Evolutionary conservation across 1,140 invertebrate species (phyloP).

Genomic region (Apis mellifera): DNA sequence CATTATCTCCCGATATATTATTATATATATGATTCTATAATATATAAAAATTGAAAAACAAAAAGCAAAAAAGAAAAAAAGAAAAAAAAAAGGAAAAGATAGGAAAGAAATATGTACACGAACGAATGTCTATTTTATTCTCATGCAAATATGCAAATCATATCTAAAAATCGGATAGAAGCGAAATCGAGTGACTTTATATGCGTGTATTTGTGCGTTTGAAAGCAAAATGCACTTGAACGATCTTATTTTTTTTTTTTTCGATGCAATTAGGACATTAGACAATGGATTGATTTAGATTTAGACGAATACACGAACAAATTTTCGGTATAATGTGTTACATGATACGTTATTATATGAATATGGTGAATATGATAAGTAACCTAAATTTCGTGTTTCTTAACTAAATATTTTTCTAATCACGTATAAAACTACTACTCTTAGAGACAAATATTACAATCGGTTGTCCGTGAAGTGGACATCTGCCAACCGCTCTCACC

Average conservation of each 20-base stretch:
- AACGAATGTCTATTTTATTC: neutral
- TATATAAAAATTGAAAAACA: neutral
- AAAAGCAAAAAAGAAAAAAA: neutral
- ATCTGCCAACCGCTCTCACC: constrained; percentile 83
- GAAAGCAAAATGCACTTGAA: neutral
- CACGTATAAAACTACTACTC: constrained; percentile 55
- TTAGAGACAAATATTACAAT: constrained; percentile 66
- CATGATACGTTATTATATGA: constrained; percentile 18
- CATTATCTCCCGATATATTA: neutral
- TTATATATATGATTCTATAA: neutral
- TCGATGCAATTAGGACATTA: neutral
- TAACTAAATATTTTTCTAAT: constrained; percentile 42
- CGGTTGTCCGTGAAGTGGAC: constrained; percentile 74
- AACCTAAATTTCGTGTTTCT: constrained; percentile 32
- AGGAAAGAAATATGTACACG: neutral
- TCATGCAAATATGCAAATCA: constrained; percentile 29
- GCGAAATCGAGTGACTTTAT: neutral
- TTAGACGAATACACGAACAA: constrained; percentile 21
- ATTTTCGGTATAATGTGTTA: neutral
- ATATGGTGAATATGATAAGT: constrained; percentile 10
- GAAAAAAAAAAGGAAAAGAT: neutral
- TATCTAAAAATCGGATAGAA: constrained; percentile 14
- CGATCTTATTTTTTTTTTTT: neutral
- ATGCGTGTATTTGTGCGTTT: neutral
- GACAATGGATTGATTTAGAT: constrained; percentile 17